phyloP scores from a whole-genome alignment of 1,140 invertebrate genomes.

The Brachionus manjavacas region DNA sequence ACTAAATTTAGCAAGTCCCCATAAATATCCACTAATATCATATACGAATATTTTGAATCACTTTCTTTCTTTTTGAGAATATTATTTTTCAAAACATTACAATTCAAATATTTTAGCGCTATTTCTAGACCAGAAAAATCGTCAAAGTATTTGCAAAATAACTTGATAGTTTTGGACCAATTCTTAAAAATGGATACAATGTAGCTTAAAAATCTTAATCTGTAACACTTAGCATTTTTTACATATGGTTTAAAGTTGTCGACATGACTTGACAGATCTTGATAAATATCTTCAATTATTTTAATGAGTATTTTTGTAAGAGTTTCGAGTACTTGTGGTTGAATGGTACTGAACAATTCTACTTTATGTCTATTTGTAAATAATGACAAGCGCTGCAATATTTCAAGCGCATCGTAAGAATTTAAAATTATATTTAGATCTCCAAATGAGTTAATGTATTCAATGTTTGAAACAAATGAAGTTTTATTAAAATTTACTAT shows the following conservation, averaged over 20 bases:
- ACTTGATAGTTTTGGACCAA: not conserved
- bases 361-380: constrained; percentile 2
- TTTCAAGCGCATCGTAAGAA: not conserved
- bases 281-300: not conserved
- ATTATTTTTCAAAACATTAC: not conserved
- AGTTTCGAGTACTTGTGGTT: not conserved
- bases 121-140: not conserved
- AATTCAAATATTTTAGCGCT: not conserved
- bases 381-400: not conserved
- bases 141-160: not conserved
- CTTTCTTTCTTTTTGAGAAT: not conserved
- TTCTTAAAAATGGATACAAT: not conserved
- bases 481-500: not conserved
- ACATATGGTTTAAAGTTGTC: not conserved
- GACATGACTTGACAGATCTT: not conserved
- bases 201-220: constrained; percentile 4
- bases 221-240: not conserved
- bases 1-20: not conserved
- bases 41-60: constrained; percentile 13
- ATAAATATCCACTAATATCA: not conserved
- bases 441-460: not conserved
- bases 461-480: not conserved
- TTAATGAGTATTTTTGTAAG: not conserved
- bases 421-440: constrained; percentile 7
- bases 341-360: not conserved